A percentile compares a stretch with the other conserved stretches of the same genome.
Evolutionary conservation across 2,888 invertebrate genomes (phyloP).

Genomic region (Danaus chrysippus): DNA sequence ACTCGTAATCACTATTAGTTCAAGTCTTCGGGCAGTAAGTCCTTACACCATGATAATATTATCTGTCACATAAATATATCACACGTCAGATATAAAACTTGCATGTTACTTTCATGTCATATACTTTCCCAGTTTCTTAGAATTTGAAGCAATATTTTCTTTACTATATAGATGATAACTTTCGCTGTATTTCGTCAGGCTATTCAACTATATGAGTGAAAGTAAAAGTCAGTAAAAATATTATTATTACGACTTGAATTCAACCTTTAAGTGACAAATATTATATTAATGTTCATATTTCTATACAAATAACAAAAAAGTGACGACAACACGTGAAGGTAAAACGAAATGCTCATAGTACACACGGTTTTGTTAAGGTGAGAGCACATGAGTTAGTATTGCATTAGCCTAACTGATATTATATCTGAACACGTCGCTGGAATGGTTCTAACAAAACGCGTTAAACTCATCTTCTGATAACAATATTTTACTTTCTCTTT

Average conservation of each 20-base stretch:
- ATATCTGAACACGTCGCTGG: conserved; percentile 63
- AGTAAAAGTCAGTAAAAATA: too few species aligned
- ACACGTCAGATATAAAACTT: conserved; percentile 44
- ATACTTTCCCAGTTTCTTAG: neutral
- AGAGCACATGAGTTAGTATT: conserved; percentile 71
- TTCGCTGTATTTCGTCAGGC: too few species aligned
- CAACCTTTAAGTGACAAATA: too few species aligned
- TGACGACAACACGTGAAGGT: neutral
- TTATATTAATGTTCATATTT: too few species aligned
- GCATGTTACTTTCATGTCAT: conserved; percentile 4
- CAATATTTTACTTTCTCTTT: conserved; percentile 22
- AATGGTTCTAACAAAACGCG: conserved; percentile 57
- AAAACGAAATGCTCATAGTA: conserved; percentile 20
- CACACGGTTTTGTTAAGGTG: conserved; percentile 54
- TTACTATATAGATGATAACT: too few species aligned
- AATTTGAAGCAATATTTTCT: neutral
- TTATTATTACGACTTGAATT: too few species aligned
- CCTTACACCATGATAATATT: conserved; percentile 62
- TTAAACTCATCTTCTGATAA: conserved; percentile 53
- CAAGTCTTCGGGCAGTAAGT: conserved; percentile 51
- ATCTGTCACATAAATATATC: conserved; percentile 70
- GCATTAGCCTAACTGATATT: conserved; percentile 71
- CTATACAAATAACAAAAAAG: too few species aligned
- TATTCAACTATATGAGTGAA: too few species aligned
- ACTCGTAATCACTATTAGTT: conserved; percentile 24